phyloP scores from a whole-genome alignment of 2,888 invertebrate species.

The Kuschelorhynchus macadamiae region DNA sequence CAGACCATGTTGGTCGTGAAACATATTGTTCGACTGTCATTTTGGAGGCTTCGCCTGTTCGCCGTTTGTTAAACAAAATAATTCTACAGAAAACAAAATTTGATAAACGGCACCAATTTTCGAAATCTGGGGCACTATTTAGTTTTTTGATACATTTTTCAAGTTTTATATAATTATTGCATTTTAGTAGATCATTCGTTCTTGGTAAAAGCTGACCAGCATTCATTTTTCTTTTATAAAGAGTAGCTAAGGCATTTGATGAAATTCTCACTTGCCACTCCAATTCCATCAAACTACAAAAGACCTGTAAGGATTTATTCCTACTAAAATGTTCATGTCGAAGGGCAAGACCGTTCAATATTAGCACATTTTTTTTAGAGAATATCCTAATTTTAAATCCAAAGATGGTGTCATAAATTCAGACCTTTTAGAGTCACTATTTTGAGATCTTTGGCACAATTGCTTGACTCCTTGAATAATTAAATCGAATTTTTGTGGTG shows the following conservation, averaged over 20 bases:
- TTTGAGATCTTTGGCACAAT: background rate
- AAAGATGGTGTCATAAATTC: slow-evolving; percentile 9
- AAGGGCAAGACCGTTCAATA: background rate
- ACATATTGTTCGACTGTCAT: slow-evolving; percentile 48
- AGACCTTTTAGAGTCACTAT: background rate
- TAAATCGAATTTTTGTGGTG: background rate
- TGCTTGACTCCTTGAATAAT: slow-evolving; percentile 6
- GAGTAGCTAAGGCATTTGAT: slow-evolving; percentile 47
- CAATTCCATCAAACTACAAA: slow-evolving; percentile 45
- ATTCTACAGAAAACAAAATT: slow-evolving; percentile 32
- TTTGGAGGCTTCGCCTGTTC: slow-evolving; percentile 49
- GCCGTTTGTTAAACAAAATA: slow-evolving; percentile 51
- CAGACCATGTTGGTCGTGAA: slow-evolving; percentile 41
- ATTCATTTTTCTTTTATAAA: slow-evolving; percentile 44
- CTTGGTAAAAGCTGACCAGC: slow-evolving; percentile 47
- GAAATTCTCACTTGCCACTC: slow-evolving; percentile 51
- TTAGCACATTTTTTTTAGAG: slow-evolving; percentile 5
- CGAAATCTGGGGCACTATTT: no score
- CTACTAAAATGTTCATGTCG: slow-evolving; percentile 8
- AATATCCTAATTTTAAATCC: slow-evolving; percentile 13
- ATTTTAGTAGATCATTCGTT: slow-evolving; percentile 48
- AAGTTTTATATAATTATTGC: slow-evolving; percentile 44
- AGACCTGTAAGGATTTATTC: slow-evolving; percentile 32
- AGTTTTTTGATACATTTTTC: slow-evolving; percentile 11
- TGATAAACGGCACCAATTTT: slow-evolving; percentile 34